These are phyloP conservation scores for Galago senegalensis DNA, from an alignment of 2,797 vertebrate genomes.

Conservation along the genomic window DNA sequence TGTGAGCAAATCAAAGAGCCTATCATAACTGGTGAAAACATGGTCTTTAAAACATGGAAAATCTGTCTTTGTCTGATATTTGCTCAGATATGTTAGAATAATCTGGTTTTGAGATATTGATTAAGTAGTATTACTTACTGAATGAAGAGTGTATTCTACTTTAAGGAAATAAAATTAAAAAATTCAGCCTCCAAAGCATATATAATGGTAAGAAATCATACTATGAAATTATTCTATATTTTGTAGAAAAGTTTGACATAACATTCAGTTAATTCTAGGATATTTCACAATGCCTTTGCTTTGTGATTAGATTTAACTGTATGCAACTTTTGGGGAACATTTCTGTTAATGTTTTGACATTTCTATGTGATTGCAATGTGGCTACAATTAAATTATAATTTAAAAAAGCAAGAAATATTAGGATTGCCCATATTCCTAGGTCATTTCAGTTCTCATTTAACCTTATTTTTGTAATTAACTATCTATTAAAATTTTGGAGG, in stretches of 20 bases:
- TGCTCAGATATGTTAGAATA: not conserved
- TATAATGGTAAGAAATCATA: not conserved
- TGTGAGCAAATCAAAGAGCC: slow-evolving; percentile 38
- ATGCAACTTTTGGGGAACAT: not conserved
- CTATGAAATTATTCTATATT: not conserved
- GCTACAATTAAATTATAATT: slow-evolving; percentile 5
- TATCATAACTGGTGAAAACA: not conserved
- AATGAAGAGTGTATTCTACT: not conserved
- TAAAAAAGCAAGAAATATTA: not conserved
- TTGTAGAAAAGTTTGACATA: not conserved
- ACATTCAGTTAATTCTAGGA: slow-evolving; percentile 24
- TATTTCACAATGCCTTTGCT: not conserved
- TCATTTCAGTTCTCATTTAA: not conserved
- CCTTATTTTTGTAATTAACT: not conserved
- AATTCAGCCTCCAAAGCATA: not conserved
- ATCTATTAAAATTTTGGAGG: not conserved
- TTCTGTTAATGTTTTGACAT: slow-evolving; percentile 17
- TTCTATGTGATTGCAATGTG: not conserved
- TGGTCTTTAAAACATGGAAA: slow-evolving; percentile 28
- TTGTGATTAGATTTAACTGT: slow-evolving; percentile 39
- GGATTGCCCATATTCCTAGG: not conserved
- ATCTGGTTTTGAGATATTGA: slow-evolving; percentile 32
- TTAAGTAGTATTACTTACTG: slow-evolving; percentile 19
- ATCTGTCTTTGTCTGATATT: not conserved
- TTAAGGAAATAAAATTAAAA: slow-evolving; percentile 40